Conservation (phyloP, 2,888 invertebrate genomes). For the Punctoribates punctum region DNA sequence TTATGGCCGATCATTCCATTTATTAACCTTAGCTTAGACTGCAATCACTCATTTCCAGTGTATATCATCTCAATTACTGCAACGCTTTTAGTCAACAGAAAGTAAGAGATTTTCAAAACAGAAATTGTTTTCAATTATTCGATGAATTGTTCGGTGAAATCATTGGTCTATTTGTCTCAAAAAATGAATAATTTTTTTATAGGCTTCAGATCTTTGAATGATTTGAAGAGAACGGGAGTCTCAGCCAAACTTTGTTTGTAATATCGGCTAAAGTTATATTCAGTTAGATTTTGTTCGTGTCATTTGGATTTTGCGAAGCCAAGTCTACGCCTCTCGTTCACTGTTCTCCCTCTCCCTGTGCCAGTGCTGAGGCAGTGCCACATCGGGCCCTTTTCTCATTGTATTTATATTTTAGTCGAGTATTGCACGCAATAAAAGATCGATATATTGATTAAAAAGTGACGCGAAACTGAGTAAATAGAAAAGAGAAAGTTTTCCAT, state of each 20-base stretch:
- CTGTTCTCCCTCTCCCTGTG: neutral
- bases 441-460: conserved; percentile 30
- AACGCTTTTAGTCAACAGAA: too few relatives aligned
- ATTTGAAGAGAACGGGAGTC: neutral
- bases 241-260: conserved; percentile 7
- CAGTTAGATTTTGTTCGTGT: conserved; percentile 25
- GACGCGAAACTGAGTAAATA: conserved; percentile 29
- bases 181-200: neutral
- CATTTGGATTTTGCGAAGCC: conserved; percentile 5
- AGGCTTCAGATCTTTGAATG: neutral
- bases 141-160: neutral
- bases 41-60: too few relatives aligned
- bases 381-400: conserved; percentile 16
- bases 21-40: too few relatives aligned
- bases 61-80: too few relatives aligned
- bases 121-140: neutral
- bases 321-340: conserved; percentile 27
- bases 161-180: neutral
- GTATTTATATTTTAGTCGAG: conserved; percentile 8
- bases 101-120: neutral
- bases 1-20: too few relatives aligned
- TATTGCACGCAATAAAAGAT: conserved; percentile 32
- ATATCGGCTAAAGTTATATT: conserved; percentile 17
- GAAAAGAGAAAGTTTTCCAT: conserved; percentile 33
- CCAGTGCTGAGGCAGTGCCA: neutral